These are phyloP conservation scores for Drosophila emarginata DNA, from an alignment of 2,888 invertebrate genomes.

Conservation along the genomic window DNA sequence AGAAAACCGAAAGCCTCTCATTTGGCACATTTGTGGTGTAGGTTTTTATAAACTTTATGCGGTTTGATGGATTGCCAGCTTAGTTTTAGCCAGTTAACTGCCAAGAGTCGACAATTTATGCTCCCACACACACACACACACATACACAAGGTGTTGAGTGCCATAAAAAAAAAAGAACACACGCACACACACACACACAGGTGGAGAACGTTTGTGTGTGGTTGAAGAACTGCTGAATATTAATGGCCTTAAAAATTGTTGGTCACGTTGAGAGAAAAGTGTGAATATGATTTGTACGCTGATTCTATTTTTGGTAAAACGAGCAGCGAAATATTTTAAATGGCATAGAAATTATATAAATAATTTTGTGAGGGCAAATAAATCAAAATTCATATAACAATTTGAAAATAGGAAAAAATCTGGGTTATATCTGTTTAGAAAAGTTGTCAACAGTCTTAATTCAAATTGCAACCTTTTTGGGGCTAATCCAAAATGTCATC, in stretches of 20 bases:
- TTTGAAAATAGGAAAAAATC: too few relatives aligned
- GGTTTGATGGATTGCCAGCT: conserved; percentile 71
- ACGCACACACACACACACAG: conserved; percentile 1
- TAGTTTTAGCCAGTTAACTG: conserved; percentile 75
- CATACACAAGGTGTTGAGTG: conserved; percentile 31
- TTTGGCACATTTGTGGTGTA: conserved; percentile 49
- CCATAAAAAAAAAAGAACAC: background rate
- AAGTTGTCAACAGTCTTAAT: background rate
- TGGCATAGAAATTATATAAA: background rate
- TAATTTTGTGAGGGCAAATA: too few relatives aligned
- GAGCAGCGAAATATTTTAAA: background rate
- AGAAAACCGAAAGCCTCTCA: conserved; percentile 71
- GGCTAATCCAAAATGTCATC: conserved; percentile 47
- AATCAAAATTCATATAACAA: too few relatives aligned
- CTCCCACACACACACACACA: background rate
- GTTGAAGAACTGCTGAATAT: background rate
- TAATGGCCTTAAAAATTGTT: conserved; percentile 2
- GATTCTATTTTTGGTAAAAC: background rate
- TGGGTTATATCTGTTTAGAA: background rate
- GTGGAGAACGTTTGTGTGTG: background rate
- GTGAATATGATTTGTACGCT: conserved; percentile 6
- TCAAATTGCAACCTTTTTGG: background rate
- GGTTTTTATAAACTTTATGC: conserved; percentile 56
- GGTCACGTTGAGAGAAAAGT: background rate
- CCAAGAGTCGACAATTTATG: conserved; percentile 49